Conservation (phyloP, 2,797 vertebrate species). For the Chaetophractus vellerosus region DNA sequence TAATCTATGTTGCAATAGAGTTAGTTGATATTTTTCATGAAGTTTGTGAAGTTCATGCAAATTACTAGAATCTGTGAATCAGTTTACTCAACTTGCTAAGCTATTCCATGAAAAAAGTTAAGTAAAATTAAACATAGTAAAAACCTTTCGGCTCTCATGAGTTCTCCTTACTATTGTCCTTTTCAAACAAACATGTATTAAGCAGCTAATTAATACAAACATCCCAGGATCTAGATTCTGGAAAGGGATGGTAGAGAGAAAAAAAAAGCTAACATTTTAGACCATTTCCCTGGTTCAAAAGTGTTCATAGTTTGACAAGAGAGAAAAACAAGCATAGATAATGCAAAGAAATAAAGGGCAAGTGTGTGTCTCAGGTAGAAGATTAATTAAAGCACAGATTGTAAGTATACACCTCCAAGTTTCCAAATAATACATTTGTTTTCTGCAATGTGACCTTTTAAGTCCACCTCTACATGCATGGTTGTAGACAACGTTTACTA, state of each 20-base stretch:
- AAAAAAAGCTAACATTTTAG: background rate
- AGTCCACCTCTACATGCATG: background rate
- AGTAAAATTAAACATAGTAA: conserved; percentile 42
- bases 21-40: conserved; percentile 48
- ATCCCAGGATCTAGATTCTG: background rate
- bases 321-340: background rate
- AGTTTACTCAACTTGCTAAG: conserved; percentile 3
- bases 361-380: background rate
- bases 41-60: conserved; percentile 40
- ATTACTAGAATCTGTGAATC: conserved; percentile 27
- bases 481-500: background rate
- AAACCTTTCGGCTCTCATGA: conserved; percentile 44
- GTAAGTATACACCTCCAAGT: background rate
- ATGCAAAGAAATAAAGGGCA: background rate
- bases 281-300: background rate
- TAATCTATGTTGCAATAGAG: background rate
- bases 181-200: background rate
- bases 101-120: background rate
- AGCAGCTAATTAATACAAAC: background rate
- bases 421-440: background rate
- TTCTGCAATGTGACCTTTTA: conserved; percentile 45
- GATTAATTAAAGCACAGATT: background rate
- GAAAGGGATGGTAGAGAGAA: background rate
- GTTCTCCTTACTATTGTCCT: background rate
- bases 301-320: background rate